Evolutionary conservation across 2,797 vertebrate species (phyloP).

Genomic region (Pristis pectinata): DNA sequence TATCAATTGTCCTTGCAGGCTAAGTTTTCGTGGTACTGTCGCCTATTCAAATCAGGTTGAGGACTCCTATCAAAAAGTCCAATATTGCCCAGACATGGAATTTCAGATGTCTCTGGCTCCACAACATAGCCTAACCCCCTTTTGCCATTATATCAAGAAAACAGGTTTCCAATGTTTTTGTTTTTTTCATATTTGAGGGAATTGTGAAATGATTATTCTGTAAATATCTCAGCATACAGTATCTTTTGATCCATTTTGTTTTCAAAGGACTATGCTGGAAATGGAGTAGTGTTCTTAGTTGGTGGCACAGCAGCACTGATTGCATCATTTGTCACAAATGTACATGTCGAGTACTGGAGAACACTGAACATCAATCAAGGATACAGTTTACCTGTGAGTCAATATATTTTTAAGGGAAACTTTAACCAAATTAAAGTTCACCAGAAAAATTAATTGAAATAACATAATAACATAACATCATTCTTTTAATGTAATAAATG

Average conservation of each 20-base stretch:
- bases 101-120: not conserved
- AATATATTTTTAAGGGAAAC: no score
- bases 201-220: not conserved
- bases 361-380: not conserved
- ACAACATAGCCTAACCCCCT: not conserved
- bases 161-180: not conserved
- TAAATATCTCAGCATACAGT: not conserved
- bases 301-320: constrained; percentile 31
- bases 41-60: not conserved
- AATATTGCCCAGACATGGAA: not conserved
- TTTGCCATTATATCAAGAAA: not conserved
- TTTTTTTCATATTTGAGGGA: not conserved
- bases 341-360: not conserved
- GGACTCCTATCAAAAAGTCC: not conserved
- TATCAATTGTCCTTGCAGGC: not conserved
- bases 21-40: not conserved
- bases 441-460: no score
- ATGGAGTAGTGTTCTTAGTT: constrained; percentile 35
- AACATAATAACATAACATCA: no score
- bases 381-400: constrained; percentile 30
- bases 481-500: no score
- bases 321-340: not conserved
- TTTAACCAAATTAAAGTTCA: no score
- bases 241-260: not conserved
- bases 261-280: constrained; percentile 31